Percentiles rank a stretch among this genome's conserved stretches.
Evolutionary conservation across 2,113 vertebrate species (phyloP).

Genomic region (Agelaius phoeniceus): DNA sequence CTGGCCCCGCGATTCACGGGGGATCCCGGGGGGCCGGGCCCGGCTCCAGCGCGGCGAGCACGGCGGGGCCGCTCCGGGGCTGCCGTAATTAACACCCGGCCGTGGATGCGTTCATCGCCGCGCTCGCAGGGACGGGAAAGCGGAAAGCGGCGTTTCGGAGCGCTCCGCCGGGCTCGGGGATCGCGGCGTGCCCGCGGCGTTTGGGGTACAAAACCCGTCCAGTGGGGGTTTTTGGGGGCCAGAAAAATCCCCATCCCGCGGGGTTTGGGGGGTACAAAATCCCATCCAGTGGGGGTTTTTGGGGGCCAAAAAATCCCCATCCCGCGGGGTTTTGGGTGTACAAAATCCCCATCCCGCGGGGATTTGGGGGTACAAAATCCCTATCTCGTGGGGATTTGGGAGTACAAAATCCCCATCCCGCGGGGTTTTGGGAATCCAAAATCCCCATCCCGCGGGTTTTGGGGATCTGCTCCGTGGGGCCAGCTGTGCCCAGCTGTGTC

Average conservation of each 20-base stretch:
- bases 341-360: too few relatives aligned
- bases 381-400: too few relatives aligned
- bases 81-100: slow-evolving; percentile 8
- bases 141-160: background rate
- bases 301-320: too few relatives aligned
- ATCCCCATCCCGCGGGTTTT: background rate
- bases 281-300: too few relatives aligned
- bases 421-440: accelerated
- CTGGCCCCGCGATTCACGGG: background rate
- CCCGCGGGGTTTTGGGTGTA: too few relatives aligned
- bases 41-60: slow-evolving; percentile 21
- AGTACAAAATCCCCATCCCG: accelerated
- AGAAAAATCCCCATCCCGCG: background rate
- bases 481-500: background rate
- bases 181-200: background rate
- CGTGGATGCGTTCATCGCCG: slow-evolving; percentile 18
- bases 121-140: accelerated
- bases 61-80: slow-evolving; percentile 12
- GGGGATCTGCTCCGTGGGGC: background rate
- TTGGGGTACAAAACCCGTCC: too few relatives aligned
- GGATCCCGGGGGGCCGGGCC: background rate
- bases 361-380: too few relatives aligned
- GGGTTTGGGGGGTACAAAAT: background rate
- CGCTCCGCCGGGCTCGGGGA: background rate
- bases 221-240: too few relatives aligned